These are phyloP conservation scores for Peromyscus eremicus DNA, from an alignment of 2,797 vertebrate genomes.

Conservation along the genomic window DNA sequence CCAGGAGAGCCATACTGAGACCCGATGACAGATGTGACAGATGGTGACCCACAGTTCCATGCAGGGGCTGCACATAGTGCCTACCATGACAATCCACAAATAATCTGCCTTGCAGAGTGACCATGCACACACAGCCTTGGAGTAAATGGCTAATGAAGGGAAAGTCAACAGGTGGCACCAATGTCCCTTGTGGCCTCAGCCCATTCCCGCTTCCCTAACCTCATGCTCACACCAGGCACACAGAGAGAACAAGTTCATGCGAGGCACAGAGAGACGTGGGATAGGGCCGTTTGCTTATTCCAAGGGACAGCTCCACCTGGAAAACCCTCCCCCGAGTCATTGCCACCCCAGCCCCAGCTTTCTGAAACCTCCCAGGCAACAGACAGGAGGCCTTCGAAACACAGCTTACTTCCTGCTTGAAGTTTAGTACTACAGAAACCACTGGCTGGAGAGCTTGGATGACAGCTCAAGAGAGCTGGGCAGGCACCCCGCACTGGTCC, in stretches of 20 bases:
- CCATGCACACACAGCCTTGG: not conserved
- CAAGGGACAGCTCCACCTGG: not conserved
- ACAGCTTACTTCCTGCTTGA: not conserved
- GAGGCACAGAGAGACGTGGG: not conserved
- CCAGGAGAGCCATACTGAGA: not conserved
- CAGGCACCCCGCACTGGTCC: no score
- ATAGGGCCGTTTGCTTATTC: not conserved
- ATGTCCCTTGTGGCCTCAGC: not conserved
- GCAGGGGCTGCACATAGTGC: not conserved
- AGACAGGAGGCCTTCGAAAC: not conserved
- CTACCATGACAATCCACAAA: rapidly evolving
- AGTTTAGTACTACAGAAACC: not conserved
- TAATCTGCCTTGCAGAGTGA: not conserved
- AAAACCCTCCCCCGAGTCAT: no score
- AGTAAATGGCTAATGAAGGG: not conserved
- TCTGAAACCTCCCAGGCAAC: not conserved
- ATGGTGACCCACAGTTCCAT: rapidly evolving
- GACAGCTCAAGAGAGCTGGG: not conserved
- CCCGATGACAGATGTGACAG: rapidly evolving
- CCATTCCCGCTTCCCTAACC: no score
- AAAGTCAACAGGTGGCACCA: rapidly evolving
- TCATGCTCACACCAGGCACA: not conserved
- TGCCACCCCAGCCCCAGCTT: not conserved
- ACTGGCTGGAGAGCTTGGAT: not conserved
- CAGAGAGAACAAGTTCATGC: not conserved